Percentiles rank a stretch among this genome's conserved stretches.
phyloP scores from a whole-genome alignment of 2,113 vertebrate genomes.

The Silurus asotus region DNA sequence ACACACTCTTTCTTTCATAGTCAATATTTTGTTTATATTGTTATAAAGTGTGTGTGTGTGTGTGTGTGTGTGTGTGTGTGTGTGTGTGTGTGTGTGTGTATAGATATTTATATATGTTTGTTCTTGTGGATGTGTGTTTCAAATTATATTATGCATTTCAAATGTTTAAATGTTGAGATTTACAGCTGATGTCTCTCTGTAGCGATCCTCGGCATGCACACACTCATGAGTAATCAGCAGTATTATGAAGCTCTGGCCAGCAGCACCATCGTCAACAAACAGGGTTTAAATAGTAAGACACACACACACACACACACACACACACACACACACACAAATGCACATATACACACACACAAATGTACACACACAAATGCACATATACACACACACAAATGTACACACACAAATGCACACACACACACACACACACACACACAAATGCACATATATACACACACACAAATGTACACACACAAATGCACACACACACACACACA shows the following conservation, averaged over 20 bases:
- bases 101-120: neutral
- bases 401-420: neutral
- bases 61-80: neutral
- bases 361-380: too few relatives aligned
- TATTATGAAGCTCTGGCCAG: conserved; percentile 96
- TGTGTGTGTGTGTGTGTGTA: neutral
- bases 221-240: conserved; percentile 98
- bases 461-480: too few relatives aligned
- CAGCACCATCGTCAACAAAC: conserved; percentile 97
- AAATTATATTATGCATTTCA: neutral
- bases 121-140: neutral
- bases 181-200: conserved; percentile 28
- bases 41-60: neutral
- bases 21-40: too few relatives aligned
- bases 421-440: too few relatives aligned
- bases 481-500: too few relatives aligned
- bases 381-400: too few relatives aligned
- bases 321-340: conserved; percentile 7
- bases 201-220: conserved; percentile 99
- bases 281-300: conserved; percentile 96
- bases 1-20: neutral
- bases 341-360: neutral
- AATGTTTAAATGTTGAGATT: neutral
- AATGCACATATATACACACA: too few relatives aligned
- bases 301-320: neutral